Conservation (phyloP, 1,140 invertebrate species). For the Megalonaias nervosa region DNA sequence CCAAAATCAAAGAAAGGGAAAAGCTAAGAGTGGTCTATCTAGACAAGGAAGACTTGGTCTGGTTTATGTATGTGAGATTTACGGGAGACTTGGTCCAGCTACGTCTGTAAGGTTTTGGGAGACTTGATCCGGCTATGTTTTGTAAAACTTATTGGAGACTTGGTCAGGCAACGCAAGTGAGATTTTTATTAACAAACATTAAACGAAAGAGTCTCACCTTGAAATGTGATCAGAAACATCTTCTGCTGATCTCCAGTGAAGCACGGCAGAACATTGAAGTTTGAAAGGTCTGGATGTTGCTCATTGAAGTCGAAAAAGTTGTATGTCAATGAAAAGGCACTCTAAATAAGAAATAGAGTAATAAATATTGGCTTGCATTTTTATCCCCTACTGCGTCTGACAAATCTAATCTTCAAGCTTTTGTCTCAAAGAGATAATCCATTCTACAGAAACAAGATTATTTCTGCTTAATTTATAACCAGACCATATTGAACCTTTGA, state of each 20-base stretch:
- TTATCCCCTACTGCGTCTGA: no score
- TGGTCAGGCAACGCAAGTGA: neutral
- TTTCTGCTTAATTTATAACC: no score
- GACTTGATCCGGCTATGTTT: neutral
- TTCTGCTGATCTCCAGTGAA: constrained; percentile 18
- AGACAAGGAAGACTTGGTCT: no score
- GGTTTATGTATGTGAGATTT: neutral
- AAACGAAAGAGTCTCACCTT: constrained; percentile 7
- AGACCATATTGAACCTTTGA: no score
- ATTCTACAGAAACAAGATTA: no score
- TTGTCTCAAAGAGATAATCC: no score
- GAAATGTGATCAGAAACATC: constrained; percentile 30
- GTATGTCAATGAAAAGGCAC: constrained; percentile 22
- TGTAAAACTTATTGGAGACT: neutral
- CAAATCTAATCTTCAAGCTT: no score
- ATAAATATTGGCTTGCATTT: no score
- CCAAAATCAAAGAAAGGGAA: no score
- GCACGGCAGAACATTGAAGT: constrained; percentile 32
- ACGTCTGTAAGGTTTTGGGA: neutral
- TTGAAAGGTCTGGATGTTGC: constrained; percentile 32
- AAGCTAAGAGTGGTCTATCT: no score
- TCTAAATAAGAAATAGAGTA: constrained; percentile 6
- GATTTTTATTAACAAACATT: neutral
- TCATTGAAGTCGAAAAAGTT: constrained; percentile 37
- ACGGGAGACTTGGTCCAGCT: neutral